Evolutionary conservation across 2,888 invertebrate genomes (phyloP).

Genomic region (Pecten maximus): DNA sequence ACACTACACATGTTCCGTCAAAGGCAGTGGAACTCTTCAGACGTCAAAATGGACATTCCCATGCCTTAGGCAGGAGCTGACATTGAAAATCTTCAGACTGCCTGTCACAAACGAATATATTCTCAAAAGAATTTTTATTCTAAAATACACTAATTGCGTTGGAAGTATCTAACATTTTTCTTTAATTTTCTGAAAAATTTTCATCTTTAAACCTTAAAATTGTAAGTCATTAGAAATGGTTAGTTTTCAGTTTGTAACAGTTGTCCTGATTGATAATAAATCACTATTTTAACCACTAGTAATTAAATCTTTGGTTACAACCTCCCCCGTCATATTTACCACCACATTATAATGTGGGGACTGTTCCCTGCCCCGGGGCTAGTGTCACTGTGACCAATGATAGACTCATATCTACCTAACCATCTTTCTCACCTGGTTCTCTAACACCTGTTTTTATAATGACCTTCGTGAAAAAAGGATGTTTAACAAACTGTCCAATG

Average conservation of each 20-base stretch:
- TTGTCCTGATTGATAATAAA: not conserved
- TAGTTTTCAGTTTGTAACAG: too few species aligned
- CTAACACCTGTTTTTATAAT: conserved; percentile 18
- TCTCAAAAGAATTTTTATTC: not conserved
- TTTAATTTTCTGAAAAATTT: not conserved
- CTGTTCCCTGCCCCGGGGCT: not conserved
- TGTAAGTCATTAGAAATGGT: too few species aligned
- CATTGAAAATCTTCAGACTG: not conserved
- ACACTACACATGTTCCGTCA: conserved; percentile 24
- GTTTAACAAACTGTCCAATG: conserved; percentile 2
- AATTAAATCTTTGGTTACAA: not conserved
- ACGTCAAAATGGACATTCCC: not conserved
- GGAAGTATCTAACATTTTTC: too few species aligned
- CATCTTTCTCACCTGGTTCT: not conserved
- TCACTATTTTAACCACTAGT: not conserved
- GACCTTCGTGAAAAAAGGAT: not conserved
- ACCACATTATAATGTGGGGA: not conserved
- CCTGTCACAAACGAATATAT: conserved; percentile 1
- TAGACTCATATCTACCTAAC: not conserved
- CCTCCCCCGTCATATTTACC: not conserved
- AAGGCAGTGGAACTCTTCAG: conserved; percentile 23
- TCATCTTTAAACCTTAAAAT: not conserved
- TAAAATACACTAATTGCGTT: not conserved
- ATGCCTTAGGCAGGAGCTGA: not conserved
- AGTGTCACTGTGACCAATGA: not conserved